Evolutionary conservation across 2,113 vertebrate genomes (phyloP).

Genomic region (Grammomys surdaster): DNA sequence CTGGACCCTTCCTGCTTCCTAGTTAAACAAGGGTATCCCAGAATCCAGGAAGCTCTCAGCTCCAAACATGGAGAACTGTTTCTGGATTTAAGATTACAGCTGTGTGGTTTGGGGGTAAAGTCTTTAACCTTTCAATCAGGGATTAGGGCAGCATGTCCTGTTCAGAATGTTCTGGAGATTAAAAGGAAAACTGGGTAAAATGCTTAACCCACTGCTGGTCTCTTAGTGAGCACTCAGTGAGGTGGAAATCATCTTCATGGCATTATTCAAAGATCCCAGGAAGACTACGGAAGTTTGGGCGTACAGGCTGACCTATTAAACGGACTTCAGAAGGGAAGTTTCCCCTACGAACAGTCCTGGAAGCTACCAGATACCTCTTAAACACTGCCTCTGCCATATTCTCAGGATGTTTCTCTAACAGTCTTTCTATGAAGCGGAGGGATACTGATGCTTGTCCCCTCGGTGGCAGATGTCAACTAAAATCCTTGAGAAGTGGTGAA

Average conservation of each 20-base stretch:
- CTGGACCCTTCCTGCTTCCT: background rate
- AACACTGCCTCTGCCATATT: background rate
- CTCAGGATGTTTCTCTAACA: background rate
- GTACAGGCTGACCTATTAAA: background rate
- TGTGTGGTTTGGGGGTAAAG: background rate
- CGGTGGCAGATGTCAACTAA: background rate
- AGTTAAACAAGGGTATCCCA: background rate
- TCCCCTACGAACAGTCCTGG: background rate
- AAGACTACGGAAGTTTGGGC: background rate
- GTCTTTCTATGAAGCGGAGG: background rate
- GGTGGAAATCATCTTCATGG: fast-evolving
- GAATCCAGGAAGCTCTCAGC: background rate
- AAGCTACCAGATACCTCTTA: background rate
- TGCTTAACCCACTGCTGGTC: background rate
- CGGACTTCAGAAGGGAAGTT: background rate
- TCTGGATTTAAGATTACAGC: background rate
- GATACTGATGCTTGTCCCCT: background rate
- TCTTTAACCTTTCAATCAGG: background rate
- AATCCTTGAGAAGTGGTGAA: background rate
- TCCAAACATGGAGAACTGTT: background rate
- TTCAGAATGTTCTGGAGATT: background rate
- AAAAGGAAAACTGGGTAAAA: background rate
- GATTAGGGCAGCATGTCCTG: background rate
- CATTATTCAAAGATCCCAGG: background rate
- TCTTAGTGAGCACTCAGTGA: background rate